Percentiles rank a stretch among this genome's conserved stretches.
phyloP scores from a whole-genome alignment of 2,797 vertebrate genomes.

The Melopsittacus undulatus region DNA sequence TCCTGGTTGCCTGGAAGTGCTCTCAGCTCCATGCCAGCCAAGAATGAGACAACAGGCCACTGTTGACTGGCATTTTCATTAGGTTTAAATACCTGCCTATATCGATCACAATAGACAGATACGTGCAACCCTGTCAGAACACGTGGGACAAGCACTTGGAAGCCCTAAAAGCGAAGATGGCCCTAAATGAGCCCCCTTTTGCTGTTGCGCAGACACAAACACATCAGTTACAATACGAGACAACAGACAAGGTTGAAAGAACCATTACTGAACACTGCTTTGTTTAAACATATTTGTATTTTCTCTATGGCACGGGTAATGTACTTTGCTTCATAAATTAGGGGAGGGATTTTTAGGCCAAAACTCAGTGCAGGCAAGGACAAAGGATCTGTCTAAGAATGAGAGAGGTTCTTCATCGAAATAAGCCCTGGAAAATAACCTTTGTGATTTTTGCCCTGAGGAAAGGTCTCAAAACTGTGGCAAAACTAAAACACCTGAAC shows the following conservation, averaged over 20 bases:
- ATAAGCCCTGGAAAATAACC: not conserved
- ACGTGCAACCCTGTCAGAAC: accelerated
- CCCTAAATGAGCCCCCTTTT: not conserved
- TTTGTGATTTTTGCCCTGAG: not conserved
- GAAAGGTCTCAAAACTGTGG: not conserved
- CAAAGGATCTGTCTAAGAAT: not conserved
- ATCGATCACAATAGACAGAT: not conserved
- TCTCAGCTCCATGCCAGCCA: not conserved
- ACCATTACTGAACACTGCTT: not conserved
- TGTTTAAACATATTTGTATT: not conserved
- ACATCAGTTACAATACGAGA: not conserved
- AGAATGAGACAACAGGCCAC: not conserved
- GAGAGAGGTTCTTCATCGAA: not conserved
- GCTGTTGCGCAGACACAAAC: not conserved
- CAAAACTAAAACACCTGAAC: not conserved
- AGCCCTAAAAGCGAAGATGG: not conserved
- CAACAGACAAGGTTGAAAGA: not conserved
- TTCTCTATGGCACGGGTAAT: accelerated
- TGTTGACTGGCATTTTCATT: accelerated
- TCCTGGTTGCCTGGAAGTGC: not conserved
- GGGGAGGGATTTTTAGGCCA: not conserved
- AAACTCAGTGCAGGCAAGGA: not conserved
- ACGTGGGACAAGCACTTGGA: accelerated
- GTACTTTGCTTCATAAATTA: not conserved
- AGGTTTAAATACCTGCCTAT: not conserved